These are phyloP conservation scores for Microcebus lehilahytsara DNA, from an alignment of 2,113 vertebrate genomes.

Conservation along the genomic window DNA sequence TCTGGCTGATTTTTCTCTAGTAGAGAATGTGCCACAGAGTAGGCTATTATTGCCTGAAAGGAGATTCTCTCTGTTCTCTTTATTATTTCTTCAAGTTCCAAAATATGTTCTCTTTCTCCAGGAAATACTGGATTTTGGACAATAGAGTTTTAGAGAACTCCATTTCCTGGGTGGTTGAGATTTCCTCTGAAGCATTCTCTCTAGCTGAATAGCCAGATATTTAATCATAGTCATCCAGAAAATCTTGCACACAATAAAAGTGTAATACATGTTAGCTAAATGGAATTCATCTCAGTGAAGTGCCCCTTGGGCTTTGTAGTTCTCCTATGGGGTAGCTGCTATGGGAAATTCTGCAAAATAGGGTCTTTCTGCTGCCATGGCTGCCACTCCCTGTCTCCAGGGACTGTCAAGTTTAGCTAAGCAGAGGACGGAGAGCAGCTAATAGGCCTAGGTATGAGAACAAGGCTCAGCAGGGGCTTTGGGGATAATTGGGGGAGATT, in stretches of 20 bases:
- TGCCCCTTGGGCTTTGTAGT: neutral
- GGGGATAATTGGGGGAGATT: neutral
- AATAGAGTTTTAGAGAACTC: conserved; percentile 20
- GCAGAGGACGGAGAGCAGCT: neutral
- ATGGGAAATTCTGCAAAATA: neutral
- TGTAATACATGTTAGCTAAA: neutral
- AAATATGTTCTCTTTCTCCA: conserved; percentile 33
- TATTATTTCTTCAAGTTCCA: conserved; percentile 27
- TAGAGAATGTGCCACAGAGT: neutral
- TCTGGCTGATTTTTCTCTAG: neutral
- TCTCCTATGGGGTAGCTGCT: neutral
- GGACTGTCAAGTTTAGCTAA: neutral
- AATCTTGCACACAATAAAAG: neutral
- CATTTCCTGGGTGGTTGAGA: neutral
- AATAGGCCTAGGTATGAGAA: neutral
- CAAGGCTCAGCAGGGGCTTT: neutral
- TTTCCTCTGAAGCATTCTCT: conserved; percentile 10
- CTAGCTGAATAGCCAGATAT: neutral
- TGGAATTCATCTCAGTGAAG: neutral
- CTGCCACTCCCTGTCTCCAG: neutral
- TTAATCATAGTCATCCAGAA: neutral
- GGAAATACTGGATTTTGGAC: conserved; percentile 26
- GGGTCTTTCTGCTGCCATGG: neutral
- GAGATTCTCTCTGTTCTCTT: neutral
- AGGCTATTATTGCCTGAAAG: neutral